Evolutionary conservation across 2,888 invertebrate genomes (phyloP), one percentile per base, ranked within the genome.

Genomic region (Ommatoiulus sabulosus): DNA sequence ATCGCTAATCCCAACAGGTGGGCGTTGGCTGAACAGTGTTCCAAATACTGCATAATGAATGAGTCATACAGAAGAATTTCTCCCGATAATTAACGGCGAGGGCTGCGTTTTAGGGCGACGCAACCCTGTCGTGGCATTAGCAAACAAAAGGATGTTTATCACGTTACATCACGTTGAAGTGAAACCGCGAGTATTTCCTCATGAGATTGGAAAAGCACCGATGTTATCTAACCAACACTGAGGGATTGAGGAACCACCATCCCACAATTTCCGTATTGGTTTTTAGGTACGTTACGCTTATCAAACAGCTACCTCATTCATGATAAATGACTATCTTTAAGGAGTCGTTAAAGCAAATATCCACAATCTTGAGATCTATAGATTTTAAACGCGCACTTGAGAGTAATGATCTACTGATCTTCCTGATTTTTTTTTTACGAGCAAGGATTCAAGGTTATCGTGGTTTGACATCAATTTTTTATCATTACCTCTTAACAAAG

Each of bases 1-100:
- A 57, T 57, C n/a, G 57, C 57, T 57, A 57, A 57, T 57, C 57
- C 57, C 57, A 57, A 57, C 57, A 57, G 57, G 57, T 57, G 57
- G 57, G 57, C 57, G 57, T 57, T 57, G 57, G 57, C 57, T 17
- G 57, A 57, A 57, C 57, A 3, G n/a, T n/a, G 57, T n/a, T 4
- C 57, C 57, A 57, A 3, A n/a, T 57, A 5, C 57, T 57, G 57
- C 57, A 57, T 57, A 57, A 57, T 57, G 57, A 57, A 57, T 57
- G 57, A 57, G 17, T n/a, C 57, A 57, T n/a, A 57, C 57, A n/a
- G 57, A 57, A n/a, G 57, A 57, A 57, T 57, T 57, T 57, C 57
- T n/a, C 57, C 57, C 5, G 57, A 12, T 57, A 17, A 57, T 57
- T n/a, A 57, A 57, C 57, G 17, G 57, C 7, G 17, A 57, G 17